phyloP scores from a whole-genome alignment of 2,113 vertebrate species.

The Anser cygnoides region DNA sequence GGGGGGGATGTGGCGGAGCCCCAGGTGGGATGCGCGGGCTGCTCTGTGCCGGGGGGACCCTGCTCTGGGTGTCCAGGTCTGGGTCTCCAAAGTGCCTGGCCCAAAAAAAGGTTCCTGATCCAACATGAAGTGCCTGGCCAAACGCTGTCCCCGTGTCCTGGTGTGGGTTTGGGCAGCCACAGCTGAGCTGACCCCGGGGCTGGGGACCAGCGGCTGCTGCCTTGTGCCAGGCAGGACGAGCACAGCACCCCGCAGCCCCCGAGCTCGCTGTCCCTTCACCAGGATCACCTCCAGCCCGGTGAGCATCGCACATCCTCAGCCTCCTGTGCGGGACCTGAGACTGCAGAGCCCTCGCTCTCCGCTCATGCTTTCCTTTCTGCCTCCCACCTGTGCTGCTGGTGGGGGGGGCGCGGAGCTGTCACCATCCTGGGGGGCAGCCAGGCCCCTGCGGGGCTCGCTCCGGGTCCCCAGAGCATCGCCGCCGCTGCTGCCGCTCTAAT shows the following conservation, averaged over 20 bases:
- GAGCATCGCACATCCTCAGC: background rate
- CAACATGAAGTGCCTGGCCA: background rate
- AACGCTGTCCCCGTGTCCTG: no score
- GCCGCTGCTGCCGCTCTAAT: accelerated
- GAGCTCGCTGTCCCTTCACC: background rate
- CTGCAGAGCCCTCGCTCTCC: background rate
- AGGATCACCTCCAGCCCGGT: background rate
- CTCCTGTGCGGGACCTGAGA: background rate
- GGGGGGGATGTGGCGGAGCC: no score
- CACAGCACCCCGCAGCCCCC: background rate
- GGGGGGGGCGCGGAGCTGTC: background rate
- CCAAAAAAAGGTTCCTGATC: background rate
- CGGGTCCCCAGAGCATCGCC: background rate
- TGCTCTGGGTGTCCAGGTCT: background rate
- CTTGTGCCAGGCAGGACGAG: background rate
- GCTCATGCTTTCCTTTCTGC: background rate
- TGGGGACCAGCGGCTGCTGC: background rate
- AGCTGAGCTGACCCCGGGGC: background rate
- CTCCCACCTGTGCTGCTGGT: accelerated
- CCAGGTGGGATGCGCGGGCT: background rate
- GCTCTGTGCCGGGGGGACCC: background rate
- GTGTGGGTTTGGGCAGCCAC: background rate
- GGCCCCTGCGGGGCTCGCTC: background rate
- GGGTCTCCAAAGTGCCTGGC: background rate
- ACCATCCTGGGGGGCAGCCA: background rate